Conservation (phyloP, 2,797 vertebrate genomes). For the Pelodytes ibericus region DNA sequence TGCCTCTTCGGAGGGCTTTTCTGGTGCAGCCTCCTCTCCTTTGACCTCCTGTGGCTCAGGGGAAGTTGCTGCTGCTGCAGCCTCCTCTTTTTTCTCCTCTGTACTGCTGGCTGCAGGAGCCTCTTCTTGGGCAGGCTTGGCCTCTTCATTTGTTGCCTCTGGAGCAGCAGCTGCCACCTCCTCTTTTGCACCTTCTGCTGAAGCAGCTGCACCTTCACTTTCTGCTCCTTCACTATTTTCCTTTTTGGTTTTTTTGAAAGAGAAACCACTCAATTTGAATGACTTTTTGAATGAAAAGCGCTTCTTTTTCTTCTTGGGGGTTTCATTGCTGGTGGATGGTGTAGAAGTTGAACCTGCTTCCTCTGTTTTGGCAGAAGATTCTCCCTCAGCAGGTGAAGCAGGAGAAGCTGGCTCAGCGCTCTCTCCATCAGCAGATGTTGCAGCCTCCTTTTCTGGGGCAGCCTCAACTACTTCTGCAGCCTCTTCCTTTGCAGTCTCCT, state of each 20-base stretch:
- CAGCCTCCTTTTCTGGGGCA: conserved; percentile 72
- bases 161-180: conserved; percentile 70
- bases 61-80: conserved; percentile 51
- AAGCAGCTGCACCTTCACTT: conserved; percentile 68
- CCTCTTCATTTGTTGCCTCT: conserved; percentile 66
- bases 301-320: conserved; percentile 97
- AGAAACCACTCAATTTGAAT: conserved; percentile 94
- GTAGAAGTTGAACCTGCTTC: conserved; percentile 74
- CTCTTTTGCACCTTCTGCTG: conserved; percentile 71
- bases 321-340: conserved; percentile 84
- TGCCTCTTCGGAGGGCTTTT: conserved; percentile 68
- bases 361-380: conserved; percentile 82
- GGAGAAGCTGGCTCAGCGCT: conserved; percentile 75
- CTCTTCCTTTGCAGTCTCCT: conserved; percentile 76
- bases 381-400: conserved; percentile 79
- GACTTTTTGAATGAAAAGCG: conserved; percentile 96
- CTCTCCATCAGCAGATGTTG: conserved; percentile 67
- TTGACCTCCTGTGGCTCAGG: conserved; percentile 68
- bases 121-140: conserved; percentile 72
- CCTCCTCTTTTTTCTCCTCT: conserved; percentile 71
- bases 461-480: conserved; percentile 58
- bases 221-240: conserved; percentile 84
- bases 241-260: conserved; percentile 95
- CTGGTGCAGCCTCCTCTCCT: conserved; percentile 74
- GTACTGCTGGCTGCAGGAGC: conserved; percentile 60